These are phyloP conservation scores for Ctena decussata DNA, from an alignment of 2,888 invertebrate species.

Conservation along the genomic window DNA sequence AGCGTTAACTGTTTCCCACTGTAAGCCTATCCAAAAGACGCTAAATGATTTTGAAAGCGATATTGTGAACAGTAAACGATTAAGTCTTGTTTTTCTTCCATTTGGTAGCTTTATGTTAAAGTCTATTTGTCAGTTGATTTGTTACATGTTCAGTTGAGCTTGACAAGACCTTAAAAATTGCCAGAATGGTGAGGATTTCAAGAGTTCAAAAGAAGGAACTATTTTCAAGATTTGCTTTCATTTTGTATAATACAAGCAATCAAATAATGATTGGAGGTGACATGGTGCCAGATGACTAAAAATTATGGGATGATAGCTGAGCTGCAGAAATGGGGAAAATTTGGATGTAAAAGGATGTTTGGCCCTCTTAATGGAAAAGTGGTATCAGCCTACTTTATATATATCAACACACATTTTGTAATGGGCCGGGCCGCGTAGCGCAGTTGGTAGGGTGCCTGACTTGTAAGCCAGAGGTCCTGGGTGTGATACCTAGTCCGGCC, in stretches of 20 bases:
- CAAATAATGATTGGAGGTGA: background rate
- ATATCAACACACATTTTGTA: too few relatives aligned
- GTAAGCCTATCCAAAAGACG: background rate
- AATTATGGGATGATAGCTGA: too few relatives aligned
- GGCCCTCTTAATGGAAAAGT: too few relatives aligned
- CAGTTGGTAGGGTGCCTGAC: too few relatives aligned
- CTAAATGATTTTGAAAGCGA: background rate
- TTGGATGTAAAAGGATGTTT: too few relatives aligned
- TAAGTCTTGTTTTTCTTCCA: constrained; percentile 40
- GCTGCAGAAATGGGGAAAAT: too few relatives aligned
- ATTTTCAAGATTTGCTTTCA: background rate
- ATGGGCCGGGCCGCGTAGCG: too few relatives aligned
- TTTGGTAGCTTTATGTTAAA: constrained; percentile 56
- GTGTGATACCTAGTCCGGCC: too few relatives aligned
- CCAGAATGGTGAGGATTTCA: background rate
- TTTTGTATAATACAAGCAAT: background rate
- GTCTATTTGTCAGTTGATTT: constrained; percentile 54
- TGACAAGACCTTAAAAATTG: constrained; percentile 64
- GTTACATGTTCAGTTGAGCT: constrained; percentile 57
- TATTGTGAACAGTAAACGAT: background rate
- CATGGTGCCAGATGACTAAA: background rate
- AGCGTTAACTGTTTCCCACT: background rate
- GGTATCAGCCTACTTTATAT: too few relatives aligned
- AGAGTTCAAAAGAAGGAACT: background rate
- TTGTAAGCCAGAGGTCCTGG: too few relatives aligned